Conservation (phyloP, 2,888 invertebrate species). For the Standfussiana lucernea region DNA sequence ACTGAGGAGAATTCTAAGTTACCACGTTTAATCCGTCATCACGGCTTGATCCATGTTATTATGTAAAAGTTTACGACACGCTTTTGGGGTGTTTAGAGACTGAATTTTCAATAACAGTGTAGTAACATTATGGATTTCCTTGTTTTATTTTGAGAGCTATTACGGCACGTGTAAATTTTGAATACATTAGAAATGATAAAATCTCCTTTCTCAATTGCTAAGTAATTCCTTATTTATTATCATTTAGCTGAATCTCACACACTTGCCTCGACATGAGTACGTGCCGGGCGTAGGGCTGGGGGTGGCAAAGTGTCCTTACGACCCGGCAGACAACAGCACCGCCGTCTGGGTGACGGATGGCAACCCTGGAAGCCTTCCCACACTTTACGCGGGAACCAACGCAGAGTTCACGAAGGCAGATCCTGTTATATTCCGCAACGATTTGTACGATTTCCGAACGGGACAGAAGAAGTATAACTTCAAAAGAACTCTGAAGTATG, state of each 20-base stretch:
- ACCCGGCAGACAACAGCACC: constrained; percentile 94
- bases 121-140: neutral
- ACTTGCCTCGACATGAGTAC: constrained; percentile 90
- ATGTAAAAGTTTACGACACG: constrained; percentile 1
- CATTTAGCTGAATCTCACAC: constrained; percentile 89
- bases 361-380: constrained; percentile 92
- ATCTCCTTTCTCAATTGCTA: neutral
- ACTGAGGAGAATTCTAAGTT: constrained; percentile 29
- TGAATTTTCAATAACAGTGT: constrained; percentile 1
- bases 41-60: constrained; percentile 12
- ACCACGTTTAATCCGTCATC: constrained; percentile 19
- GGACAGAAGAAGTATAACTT: constrained; percentile 91
- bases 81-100: neutral
- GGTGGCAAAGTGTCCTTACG: constrained; percentile 93
- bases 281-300: constrained; percentile 92
- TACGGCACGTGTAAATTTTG: neutral
- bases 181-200: constrained; percentile 3
- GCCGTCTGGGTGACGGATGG: constrained; percentile 93
- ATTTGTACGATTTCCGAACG: constrained; percentile 91
- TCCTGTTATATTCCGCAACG: constrained; percentile 93
- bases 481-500: constrained; percentile 93
- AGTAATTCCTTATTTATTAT: constrained; percentile 24
- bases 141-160: neutral
- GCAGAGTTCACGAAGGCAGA: constrained; percentile 94
- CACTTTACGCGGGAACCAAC: constrained; percentile 93